phyloP scores from a whole-genome alignment of 2,888 invertebrate species.

The Coleophora flavipennella region DNA sequence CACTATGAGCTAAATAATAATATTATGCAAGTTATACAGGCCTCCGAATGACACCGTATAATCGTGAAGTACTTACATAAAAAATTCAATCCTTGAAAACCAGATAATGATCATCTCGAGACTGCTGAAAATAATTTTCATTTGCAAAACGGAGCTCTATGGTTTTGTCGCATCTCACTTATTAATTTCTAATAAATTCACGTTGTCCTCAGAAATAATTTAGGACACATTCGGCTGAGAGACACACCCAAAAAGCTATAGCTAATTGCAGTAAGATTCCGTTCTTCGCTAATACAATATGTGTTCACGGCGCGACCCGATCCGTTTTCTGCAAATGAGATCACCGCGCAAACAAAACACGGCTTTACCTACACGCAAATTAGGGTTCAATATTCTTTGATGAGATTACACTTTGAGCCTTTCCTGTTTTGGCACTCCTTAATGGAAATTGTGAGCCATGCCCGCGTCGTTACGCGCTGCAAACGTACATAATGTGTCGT shows the following conservation, averaged over 20 bases:
- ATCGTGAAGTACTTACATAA: too few species aligned
- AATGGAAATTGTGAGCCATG: slow-evolving; percentile 71
- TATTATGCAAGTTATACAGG: too few species aligned
- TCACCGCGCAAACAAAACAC: slow-evolving; percentile 16
- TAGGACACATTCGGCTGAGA: neutral
- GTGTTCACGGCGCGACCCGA: slow-evolving; percentile 54
- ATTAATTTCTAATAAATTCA: too few species aligned
- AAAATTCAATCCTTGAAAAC: too few species aligned
- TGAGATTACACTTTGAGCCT: slow-evolving; percentile 36
- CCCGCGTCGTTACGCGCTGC: slow-evolving; percentile 68
- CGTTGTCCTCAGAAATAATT: too few species aligned
- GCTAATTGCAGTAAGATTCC: slow-evolving; percentile 70
- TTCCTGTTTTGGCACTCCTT: slow-evolving; percentile 43
- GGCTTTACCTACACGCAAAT: slow-evolving; percentile 17
- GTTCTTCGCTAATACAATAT: slow-evolving; percentile 70
- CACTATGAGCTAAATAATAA: too few species aligned
- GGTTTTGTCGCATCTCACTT: too few species aligned
- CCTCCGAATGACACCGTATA: too few species aligned
- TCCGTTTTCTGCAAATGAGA: slow-evolving; percentile 30
- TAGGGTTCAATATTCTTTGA: slow-evolving; percentile 35
- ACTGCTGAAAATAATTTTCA: too few species aligned
- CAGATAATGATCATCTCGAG: too few species aligned
- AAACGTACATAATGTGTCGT: slow-evolving; percentile 71
- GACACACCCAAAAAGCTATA: slow-evolving; percentile 57
- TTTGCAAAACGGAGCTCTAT: too few species aligned